Conservation (phyloP, 64 coral and sea anemone species). For the Astreopora myriophthalma region DNA sequence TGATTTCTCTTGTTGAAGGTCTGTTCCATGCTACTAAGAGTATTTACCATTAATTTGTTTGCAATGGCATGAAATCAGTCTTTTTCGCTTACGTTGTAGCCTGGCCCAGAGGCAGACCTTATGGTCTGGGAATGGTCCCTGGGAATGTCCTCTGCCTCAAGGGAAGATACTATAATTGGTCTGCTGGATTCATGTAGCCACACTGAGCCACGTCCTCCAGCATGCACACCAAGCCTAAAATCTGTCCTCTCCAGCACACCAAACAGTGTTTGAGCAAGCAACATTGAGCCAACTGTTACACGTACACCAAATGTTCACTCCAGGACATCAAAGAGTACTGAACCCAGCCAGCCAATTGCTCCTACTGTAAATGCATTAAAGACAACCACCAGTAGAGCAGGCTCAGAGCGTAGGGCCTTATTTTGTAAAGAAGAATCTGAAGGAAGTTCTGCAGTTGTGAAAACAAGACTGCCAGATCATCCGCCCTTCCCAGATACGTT, state of each 20-base stretch:
- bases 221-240: background rate
- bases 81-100: background rate
- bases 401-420: background rate
- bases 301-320: background rate
- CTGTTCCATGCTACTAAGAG: background rate
- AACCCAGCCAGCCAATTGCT: background rate
- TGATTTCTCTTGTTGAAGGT: background rate
- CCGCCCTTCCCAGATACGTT: slow-evolving; percentile 19
- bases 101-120: background rate
- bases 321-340: background rate
- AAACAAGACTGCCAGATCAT: background rate
- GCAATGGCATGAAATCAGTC: background rate
- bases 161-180: background rate
- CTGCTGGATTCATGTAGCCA: background rate
- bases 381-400: background rate
- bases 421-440: background rate
- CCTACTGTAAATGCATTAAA: no score
- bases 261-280: slow-evolving; percentile 11
- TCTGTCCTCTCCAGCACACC: background rate
- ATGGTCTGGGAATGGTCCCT: background rate
- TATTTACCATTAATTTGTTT: background rate
- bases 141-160: background rate
- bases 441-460: background rate
- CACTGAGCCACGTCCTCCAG: background rate
- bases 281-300: no score